Evolutionary conservation across 2,888 invertebrate species (phyloP), one percentile per base, ranked within the genome.

Genomic region (Orthosia cruda): DNA sequence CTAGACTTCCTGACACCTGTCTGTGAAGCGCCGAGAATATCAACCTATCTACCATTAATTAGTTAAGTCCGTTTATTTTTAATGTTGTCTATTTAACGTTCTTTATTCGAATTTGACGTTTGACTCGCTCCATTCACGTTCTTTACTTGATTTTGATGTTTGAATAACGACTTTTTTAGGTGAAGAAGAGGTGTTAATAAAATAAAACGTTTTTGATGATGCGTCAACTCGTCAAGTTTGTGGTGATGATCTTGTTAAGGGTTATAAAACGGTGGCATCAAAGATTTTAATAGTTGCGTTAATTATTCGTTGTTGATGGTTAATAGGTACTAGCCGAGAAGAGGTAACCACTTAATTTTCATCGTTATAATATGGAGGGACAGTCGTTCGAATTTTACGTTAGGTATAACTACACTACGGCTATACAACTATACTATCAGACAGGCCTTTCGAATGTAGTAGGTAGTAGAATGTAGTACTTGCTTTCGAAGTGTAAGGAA

Each of bases 1-100:
- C 76, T 87, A 79, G 45, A 77, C 82, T 89, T 89, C 89, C 89
- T 88, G 76, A 89, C 91, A 91, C 90, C 92, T 90, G 92, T 85
- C 87, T 58, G 76, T 81, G 71, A 78, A 83, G 47, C 82, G 85
- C 77, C 64, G 71, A 87, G 91, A 89, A 91, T 92, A 87, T 88
- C 86, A 81, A 86, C 82, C 81, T 80, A 88, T 85, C 85, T 76
- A 81, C 81, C 76, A 79, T 88, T 88, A 88, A 88, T 87, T 88
- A 83, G 82, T 85, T 86, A 80, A 83, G 87, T 88, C 86, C 76
- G 84, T 90, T 89, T 88, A 84, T 90, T 90, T 89, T 82, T 85
- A 81, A 86, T 81, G 75, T 68, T 81, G 85, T 84, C 88, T 86
- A 89, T 88, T 89, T 87, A 85, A 87, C 80, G 80, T 84, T 84